Conservation (phyloP, 1,140 invertebrate species). For the Heliconius nattereri region DNA sequence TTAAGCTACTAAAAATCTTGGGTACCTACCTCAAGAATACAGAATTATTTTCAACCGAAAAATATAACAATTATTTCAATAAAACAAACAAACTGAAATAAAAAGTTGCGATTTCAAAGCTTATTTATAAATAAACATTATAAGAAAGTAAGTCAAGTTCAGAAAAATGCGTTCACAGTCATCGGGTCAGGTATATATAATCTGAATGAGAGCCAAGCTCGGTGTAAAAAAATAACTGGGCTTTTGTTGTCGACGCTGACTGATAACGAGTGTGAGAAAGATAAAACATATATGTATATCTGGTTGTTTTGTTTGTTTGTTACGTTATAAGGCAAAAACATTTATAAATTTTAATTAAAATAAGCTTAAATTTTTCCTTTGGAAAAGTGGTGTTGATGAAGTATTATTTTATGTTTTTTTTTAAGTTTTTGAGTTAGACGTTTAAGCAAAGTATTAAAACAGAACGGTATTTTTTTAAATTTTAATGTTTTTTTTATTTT, state of each 20-base stretch:
- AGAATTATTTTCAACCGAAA: no score
- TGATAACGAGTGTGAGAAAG: background rate
- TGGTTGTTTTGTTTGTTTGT: background rate
- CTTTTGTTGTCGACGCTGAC: background rate
- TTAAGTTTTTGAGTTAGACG: no score
- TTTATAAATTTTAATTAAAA: background rate
- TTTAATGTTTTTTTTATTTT: background rate
- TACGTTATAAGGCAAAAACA: no score
- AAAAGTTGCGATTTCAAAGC: background rate
- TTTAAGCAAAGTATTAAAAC: no score
- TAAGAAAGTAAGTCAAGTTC: conserved; percentile 62
- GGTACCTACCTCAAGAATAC: no score
- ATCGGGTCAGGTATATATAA: conserved; percentile 36
- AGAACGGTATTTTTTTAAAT: no score
- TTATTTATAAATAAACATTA: conserved; percentile 41
- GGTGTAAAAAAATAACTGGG: background rate
- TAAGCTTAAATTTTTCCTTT: background rate
- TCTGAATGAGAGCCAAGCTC: conserved; percentile 14
- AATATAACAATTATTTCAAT: background rate
- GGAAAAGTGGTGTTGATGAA: background rate
- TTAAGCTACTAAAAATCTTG: no score
- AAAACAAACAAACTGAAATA: background rate
- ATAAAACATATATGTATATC: background rate
- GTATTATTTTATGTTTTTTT: no score
- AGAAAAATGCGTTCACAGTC: conserved; percentile 47